A percentile compares a stretch with the other conserved stretches of the same genome.
These are phyloP conservation scores for Eupleurogrammus muticus DNA, from an alignment of 2,797 vertebrate genomes.

Conservation along the genomic window DNA sequence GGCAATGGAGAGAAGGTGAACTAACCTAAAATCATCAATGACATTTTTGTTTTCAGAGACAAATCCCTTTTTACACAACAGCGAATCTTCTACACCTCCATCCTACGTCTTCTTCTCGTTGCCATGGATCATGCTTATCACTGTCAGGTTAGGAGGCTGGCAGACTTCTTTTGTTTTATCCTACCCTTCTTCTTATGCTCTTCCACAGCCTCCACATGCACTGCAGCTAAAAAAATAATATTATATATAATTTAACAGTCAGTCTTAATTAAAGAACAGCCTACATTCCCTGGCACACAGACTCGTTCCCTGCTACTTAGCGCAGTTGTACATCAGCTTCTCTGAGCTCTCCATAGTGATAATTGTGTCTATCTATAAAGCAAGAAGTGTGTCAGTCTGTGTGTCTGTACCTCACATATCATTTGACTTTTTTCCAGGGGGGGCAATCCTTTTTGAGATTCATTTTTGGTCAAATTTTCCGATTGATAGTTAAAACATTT, in stretches of 20 bases:
- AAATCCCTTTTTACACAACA: slow-evolving; percentile 42
- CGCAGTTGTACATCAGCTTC: not conserved
- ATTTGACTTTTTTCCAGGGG: too few relatives aligned
- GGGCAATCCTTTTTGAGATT: too few relatives aligned
- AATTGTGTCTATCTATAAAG: too few relatives aligned
- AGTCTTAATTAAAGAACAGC: not conserved
- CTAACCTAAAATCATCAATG: slow-evolving; percentile 42
- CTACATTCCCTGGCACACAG: not conserved
- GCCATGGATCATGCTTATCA: slow-evolving; percentile 44
- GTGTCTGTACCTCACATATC: too few relatives aligned
- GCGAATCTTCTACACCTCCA: slow-evolving; percentile 35
- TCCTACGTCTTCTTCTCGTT: slow-evolving; percentile 36
- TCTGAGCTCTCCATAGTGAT: slow-evolving; percentile 27
- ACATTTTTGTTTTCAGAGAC: slow-evolving; percentile 34
- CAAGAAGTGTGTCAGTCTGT: too few relatives aligned
- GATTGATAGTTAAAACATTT: too few relatives aligned
- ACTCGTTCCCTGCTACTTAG: not conserved
- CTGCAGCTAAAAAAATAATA: slow-evolving; percentile 2
- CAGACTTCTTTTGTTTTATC: slow-evolving; percentile 44
- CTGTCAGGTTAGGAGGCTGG: slow-evolving; percentile 48
- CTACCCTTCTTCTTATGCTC: slow-evolving; percentile 17
- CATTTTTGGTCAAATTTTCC: too few relatives aligned
- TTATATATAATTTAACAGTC: too few relatives aligned
- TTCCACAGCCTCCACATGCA: slow-evolving; percentile 34
- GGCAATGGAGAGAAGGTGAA: slow-evolving; percentile 16